Evolutionary conservation across 1,140 invertebrate species (phyloP), one percentile per base, ranked within the genome.

Genomic region (Orchestia grillus): DNA sequence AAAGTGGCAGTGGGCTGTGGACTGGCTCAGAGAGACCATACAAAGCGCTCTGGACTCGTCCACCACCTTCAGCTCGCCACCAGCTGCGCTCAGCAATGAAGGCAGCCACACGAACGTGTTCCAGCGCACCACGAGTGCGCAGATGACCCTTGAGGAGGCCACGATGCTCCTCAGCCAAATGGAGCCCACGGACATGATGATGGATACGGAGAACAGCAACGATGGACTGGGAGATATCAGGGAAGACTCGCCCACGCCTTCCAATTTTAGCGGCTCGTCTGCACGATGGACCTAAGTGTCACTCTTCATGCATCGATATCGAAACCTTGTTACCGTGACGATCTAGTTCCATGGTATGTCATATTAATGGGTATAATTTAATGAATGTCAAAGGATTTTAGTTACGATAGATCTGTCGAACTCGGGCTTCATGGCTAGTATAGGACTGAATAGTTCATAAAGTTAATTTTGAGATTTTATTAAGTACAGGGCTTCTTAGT

Each of bases 1-100:
- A 95, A 97, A 97, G 96, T 98, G 98, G 98, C 97, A 98, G 96
- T 98, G 97, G 97, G 97, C 97, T 88, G 97, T 98, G 87, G 97
- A 97, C 96, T 98, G 98, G 98, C 97, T 98, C 0, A 97, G 97
- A 96, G 92, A 94, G 6, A 94, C 92, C 44, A 94, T 94, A 28
- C 92, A 94, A 6, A 97, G 97, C 96, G 97, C 97, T 97, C 98
- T 98, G 97, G 97, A 97, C 95, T 97, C 97, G 95, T 92, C 87
- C 40, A 95, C 44, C 43, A 94, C 96, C 43, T 43, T 95, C 45
- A 95, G 77, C 90, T 96, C 97, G 41, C 62, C 96, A 44, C 87
- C 96, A 96, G 92, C 96, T 41, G 94, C 96, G 28, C 95, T 97
- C 36, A 97, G 97, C 88, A 98, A 98, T 97, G 98, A 98, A 97